These are phyloP conservation scores for Turdus rufiventris DNA, from an alignment of 2,113 vertebrate species.

Conservation along the genomic window DNA sequence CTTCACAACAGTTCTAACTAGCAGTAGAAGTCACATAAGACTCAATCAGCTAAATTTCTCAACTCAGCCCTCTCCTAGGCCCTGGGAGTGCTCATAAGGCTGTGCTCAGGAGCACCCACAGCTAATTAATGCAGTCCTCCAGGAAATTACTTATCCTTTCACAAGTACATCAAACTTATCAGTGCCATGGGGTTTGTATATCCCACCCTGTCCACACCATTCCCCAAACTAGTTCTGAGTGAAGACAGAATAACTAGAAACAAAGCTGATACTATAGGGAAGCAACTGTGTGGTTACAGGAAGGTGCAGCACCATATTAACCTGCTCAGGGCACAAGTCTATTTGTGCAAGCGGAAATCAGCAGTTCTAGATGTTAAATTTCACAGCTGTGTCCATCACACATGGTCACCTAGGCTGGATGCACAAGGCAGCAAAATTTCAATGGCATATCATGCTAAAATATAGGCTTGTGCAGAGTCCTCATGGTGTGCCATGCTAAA, in stretches of 20 bases:
- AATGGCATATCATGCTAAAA: background rate
- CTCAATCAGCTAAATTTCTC: background rate
- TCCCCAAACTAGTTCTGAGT: background rate
- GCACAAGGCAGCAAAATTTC: background rate
- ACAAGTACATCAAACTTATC: background rate
- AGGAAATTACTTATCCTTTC: background rate
- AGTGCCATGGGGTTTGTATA: background rate
- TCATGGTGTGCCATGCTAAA: rapidly evolving
- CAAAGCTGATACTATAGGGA: background rate
- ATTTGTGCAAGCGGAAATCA: background rate
- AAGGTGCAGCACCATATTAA: background rate
- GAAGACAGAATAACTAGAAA: background rate
- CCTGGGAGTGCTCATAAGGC: background rate
- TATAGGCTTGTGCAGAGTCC: background rate
- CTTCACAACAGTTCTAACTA: background rate
- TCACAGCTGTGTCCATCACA: rapidly evolving
- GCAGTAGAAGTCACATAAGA: background rate
- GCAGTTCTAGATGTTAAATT: background rate
- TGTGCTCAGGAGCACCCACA: rapidly evolving
- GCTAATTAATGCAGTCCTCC: rapidly evolving
- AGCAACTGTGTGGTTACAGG: background rate
- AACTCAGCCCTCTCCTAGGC: background rate
- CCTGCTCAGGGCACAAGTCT: rapidly evolving
- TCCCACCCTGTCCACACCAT: background rate
- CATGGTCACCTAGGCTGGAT: background rate